These are phyloP conservation scores for Diarsia mendica DNA, from an alignment of 2,888 invertebrate species.

Conservation along the genomic window DNA sequence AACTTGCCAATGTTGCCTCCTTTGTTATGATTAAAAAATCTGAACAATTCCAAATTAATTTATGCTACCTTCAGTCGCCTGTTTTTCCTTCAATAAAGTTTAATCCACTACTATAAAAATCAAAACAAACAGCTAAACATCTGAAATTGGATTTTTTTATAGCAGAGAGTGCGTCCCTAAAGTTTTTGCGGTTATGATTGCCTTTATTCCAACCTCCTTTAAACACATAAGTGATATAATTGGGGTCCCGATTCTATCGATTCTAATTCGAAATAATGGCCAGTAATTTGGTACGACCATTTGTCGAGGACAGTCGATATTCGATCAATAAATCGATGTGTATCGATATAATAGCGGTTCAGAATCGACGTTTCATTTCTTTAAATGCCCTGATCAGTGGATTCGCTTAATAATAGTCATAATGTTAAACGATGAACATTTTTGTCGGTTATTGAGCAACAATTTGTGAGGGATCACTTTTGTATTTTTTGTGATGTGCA, in stretches of 20 bases:
- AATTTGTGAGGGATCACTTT: conserved; percentile 70
- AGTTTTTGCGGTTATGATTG: conserved; percentile 84
- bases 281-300: conserved; percentile 88
- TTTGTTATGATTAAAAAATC: conserved; percentile 54
- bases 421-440: conserved; percentile 85
- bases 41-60: conserved; percentile 37
- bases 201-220: conserved; percentile 86
- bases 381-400: conserved; percentile 89
- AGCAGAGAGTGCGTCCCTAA: conserved; percentile 69
- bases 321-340: conserved; percentile 90
- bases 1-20: conserved; percentile 70
- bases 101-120: conserved; percentile 62
- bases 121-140: conserved; percentile 71
- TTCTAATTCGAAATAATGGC: conserved; percentile 90
- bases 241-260: conserved; percentile 89
- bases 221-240: conserved; percentile 91
- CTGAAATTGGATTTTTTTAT: conserved; percentile 66
- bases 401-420: conserved; percentile 89
- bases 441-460: conserved; percentile 75
- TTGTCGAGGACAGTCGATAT: conserved; percentile 90
- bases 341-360: conserved; percentile 88
- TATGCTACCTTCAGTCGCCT: conserved; percentile 20
- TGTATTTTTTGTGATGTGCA: conserved; percentile 61
- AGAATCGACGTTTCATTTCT: conserved; percentile 89
- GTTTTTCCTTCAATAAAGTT: conserved; percentile 40